Conservation (phyloP, 2,888 invertebrate genomes). For the Theristus sp. region DNA sequence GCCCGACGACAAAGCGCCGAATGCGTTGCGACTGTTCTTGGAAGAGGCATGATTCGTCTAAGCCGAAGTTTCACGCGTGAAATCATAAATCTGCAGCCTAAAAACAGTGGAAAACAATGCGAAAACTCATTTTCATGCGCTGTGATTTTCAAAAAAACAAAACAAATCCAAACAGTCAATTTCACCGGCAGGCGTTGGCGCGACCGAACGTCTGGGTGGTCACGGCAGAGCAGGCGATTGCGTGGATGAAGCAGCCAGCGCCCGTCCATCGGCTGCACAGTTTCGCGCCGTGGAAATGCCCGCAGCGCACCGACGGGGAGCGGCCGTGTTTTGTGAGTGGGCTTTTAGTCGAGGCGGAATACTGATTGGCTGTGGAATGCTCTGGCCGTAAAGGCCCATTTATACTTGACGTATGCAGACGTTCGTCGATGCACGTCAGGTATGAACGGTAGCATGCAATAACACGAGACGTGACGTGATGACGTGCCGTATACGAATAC, state of each 20-base stretch:
- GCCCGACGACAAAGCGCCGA: constrained; percentile 17
- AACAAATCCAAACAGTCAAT: too few relatives aligned
- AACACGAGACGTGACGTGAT: too few relatives aligned
- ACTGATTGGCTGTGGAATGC: too few relatives aligned
- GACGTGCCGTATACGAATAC: too few relatives aligned
- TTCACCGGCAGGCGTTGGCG: constrained; percentile 16
- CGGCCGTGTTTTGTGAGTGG: not conserved
- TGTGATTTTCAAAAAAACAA: too few relatives aligned
- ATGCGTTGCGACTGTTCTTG: constrained; percentile 19
- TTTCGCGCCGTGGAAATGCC: constrained; percentile 23
- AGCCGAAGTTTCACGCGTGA: not conserved
- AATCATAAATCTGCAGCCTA: too few relatives aligned
- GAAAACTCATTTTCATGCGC: too few relatives aligned
- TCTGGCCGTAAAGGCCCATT: too few relatives aligned
- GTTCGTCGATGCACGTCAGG: too few relatives aligned
- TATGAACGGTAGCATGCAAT: too few relatives aligned
- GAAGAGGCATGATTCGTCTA: constrained; percentile 16
- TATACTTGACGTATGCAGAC: too few relatives aligned
- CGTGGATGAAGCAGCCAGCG: constrained; percentile 23
- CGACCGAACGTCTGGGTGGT: constrained; percentile 22
- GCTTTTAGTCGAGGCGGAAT: too few relatives aligned
- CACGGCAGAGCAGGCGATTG: constrained; percentile 19
- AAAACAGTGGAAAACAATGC: not conserved
- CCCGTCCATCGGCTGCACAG: constrained; percentile 10
- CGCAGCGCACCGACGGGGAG: constrained; percentile 11